Percentiles rank a stretch among this genome's conserved stretches.
phyloP scores from a whole-genome alignment of 2,113 vertebrate species.

The Megalops atlanticus region DNA sequence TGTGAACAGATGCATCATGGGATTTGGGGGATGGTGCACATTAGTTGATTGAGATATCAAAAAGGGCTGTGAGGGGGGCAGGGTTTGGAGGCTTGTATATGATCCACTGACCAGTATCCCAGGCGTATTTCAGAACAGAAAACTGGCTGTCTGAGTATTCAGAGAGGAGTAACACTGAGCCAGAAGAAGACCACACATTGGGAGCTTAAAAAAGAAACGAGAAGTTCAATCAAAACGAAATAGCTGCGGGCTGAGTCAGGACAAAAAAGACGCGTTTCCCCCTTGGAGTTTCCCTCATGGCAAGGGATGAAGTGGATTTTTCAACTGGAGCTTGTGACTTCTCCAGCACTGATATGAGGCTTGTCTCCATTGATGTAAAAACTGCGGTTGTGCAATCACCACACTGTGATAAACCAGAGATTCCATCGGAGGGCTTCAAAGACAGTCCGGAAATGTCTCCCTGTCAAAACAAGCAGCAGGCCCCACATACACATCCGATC shows the following conservation, averaged over 20 bases:
- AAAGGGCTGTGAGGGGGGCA: neutral
- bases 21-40: neutral
- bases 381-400: neutral
- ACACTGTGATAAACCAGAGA: neutral
- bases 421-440: constrained; percentile 6
- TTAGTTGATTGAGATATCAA: too few species aligned
- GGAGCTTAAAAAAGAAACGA: neutral
- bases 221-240: neutral
- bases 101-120: neutral
- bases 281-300: neutral
- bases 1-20: neutral
- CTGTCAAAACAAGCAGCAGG: neutral
- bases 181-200: constrained; percentile 1
- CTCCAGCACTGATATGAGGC: neutral
- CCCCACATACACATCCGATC: neutral
- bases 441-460: neutral
- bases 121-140: neutral
- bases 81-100: neutral
- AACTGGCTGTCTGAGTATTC: neutral
- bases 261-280: neutral
- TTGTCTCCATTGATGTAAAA: neutral
- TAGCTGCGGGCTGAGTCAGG: neutral
- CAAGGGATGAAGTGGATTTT: constrained; percentile 12
- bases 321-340: neutral
- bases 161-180: too few species aligned